Evolutionary conservation across 2,113 vertebrate genomes (phyloP).

Genomic region (Tyto alba): DNA sequence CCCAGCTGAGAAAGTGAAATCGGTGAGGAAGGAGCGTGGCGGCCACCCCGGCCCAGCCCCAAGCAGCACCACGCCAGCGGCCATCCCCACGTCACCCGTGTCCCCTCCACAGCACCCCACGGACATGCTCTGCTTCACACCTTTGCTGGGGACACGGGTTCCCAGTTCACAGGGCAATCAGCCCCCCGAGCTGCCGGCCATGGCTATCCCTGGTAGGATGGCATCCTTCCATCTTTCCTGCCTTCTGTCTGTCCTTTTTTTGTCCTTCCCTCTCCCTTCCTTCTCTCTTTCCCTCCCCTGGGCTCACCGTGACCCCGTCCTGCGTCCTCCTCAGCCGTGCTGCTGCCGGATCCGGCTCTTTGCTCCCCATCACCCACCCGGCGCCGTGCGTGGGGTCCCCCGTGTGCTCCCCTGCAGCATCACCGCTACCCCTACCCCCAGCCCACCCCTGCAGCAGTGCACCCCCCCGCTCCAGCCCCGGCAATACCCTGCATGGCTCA

Average conservation of each 20-base stretch:
- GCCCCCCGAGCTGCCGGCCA: background rate
- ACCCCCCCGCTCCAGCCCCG: too few species aligned
- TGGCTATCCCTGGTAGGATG: accelerated
- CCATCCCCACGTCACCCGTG: background rate
- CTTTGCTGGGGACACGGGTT: background rate
- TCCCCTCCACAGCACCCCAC: background rate
- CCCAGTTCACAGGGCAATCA: background rate
- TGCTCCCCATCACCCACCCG: background rate
- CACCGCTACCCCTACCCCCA: background rate
- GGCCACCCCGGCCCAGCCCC: background rate
- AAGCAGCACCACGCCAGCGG: accelerated
- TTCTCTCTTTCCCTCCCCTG: background rate
- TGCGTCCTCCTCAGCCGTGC: background rate
- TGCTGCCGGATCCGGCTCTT: background rate
- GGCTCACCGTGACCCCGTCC: accelerated
- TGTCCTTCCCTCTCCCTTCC: background rate
- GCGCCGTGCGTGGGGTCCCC: background rate
- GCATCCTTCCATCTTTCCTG: background rate
- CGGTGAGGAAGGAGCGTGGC: background rate
- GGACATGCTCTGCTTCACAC: background rate
- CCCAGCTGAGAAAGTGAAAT: constrained; percentile 14
- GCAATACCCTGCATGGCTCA: background rate
- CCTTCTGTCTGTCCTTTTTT: background rate
- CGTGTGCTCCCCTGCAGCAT: background rate
- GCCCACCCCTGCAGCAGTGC: background rate